Conservation (phyloP, 2,888 invertebrate species). For the Barypeithes pellucidus region DNA sequence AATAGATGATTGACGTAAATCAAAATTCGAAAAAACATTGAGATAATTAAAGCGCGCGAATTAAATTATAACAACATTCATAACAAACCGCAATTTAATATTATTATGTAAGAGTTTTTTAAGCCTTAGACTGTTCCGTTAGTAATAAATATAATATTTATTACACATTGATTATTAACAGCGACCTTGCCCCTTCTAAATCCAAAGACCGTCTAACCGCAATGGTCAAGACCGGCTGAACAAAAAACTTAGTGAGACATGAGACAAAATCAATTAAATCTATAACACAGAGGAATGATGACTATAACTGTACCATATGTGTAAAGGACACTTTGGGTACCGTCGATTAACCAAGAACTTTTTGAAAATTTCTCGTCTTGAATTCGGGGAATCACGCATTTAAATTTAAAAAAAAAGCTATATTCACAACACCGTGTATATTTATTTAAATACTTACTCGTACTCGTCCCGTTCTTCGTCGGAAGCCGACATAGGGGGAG, state of each 20-base stretch:
- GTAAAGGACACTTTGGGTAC: no score
- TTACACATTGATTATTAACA: background rate
- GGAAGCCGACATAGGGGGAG: slow-evolving; percentile 69
- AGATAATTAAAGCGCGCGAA: background rate
- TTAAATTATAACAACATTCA: background rate
- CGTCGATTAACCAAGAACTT: no score
- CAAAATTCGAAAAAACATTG: background rate
- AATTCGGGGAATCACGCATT: no score
- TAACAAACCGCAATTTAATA: slow-evolving; percentile 3
- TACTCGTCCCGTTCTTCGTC: slow-evolving; percentile 82
- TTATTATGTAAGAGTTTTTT: slow-evolving; percentile 24
- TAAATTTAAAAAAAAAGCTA: no score
- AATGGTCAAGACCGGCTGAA: slow-evolving; percentile 25
- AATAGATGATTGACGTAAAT: background rate
- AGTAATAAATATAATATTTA: slow-evolving; percentile 25
- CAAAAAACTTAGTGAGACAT: slow-evolving; percentile 16
- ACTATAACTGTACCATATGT: no score
- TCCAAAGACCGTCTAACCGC: slow-evolving; percentile 41
- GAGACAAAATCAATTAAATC: slow-evolving; percentile 27
- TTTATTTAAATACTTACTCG: slow-evolving; percentile 76
- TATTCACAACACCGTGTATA: background rate
- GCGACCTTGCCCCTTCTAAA: slow-evolving; percentile 50
- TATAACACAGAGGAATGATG: background rate
- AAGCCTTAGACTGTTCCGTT: slow-evolving; percentile 13
- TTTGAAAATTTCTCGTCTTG: no score